Evolutionary conservation across 2,888 invertebrate species (phyloP).

Genomic region (Cephus pygmeus): DNA sequence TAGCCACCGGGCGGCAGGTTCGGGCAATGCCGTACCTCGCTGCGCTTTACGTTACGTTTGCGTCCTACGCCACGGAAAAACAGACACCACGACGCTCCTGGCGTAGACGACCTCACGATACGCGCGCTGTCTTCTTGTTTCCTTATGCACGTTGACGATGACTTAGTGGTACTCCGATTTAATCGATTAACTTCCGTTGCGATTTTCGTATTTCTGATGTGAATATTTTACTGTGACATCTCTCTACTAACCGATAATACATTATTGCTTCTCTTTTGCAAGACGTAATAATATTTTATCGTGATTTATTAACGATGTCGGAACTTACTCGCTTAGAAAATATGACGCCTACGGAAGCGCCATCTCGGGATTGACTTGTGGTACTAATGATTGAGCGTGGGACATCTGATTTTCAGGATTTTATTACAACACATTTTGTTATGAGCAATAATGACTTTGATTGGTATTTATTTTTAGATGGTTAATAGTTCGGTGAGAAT

Average conservation of each 20-base stretch:
- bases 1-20: conserved; percentile 37
- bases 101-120: not conserved
- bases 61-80: conserved; percentile 6
- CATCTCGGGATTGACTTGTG: not conserved
- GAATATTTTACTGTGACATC: not conserved
- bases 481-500: not conserved
- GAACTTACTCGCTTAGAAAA: conserved; percentile 36
- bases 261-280: conserved; percentile 14
- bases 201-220: not conserved
- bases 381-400: not conserved
- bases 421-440: not conserved
- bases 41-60: not conserved
- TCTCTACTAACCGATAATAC: conserved; percentile 9
- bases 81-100: conserved; percentile 2
- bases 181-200: not conserved
- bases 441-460: not conserved
- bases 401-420: not conserved
- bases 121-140: not conserved
- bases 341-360: not conserved
- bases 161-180: not conserved
- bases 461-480: not conserved
- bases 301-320: conserved; percentile 49
- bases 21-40: conserved; percentile 2
- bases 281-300: conserved; percentile 42
- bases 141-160: not conserved